Evolutionary conservation across 2,113 vertebrate species (phyloP).

Genomic region (Trinectes maculatus): DNA sequence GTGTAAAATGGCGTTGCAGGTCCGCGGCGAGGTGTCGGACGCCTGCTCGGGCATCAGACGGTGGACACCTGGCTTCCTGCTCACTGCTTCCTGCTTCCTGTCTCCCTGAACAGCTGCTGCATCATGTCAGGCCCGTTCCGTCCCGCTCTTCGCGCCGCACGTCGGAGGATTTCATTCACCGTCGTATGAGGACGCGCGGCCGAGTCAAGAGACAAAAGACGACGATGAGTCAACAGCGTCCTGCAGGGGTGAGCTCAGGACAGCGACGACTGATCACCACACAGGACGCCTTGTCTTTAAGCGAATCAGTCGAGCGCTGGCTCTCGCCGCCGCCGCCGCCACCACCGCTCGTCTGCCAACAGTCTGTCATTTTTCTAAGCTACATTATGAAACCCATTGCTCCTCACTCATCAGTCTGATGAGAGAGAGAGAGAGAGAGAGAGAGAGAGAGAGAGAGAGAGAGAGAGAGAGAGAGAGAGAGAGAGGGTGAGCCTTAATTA

Average conservation of each 20-base stretch:
- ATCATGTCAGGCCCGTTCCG: conserved; percentile 4
- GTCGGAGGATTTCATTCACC: conserved; percentile 17
- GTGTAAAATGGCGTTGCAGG: conserved; percentile 51
- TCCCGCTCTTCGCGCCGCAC: neutral
- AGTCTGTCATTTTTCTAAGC: conserved; percentile 56
- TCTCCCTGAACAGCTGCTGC: conserved; percentile 42
- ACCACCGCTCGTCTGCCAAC: conserved; percentile 44
- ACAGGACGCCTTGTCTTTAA: conserved; percentile 13
- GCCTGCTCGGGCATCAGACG: conserved; percentile 46
- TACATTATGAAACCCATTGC: conserved; percentile 59
- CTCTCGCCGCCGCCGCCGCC: conserved; percentile 25
- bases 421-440: conserved; percentile 41
- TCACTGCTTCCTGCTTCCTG: too few relatives aligned
- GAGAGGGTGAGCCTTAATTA: conserved; percentile 73
- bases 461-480: conserved; percentile 48
- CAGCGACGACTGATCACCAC: conserved; percentile 6
- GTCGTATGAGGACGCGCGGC: neutral
- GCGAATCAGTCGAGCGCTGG: neutral
- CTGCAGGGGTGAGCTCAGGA: too few relatives aligned
- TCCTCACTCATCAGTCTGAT: conserved; percentile 58
- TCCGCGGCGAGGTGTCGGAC: conserved; percentile 65
- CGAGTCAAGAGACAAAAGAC: conserved; percentile 7
- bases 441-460: conserved; percentile 51
- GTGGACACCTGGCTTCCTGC: conserved; percentile 61
- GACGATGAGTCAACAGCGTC: conserved; percentile 3